Evolutionary conservation across 2,113 vertebrate genomes (phyloP), one percentile per base, ranked within the genome.

Genomic region (Cyprinodon tularosa): DNA sequence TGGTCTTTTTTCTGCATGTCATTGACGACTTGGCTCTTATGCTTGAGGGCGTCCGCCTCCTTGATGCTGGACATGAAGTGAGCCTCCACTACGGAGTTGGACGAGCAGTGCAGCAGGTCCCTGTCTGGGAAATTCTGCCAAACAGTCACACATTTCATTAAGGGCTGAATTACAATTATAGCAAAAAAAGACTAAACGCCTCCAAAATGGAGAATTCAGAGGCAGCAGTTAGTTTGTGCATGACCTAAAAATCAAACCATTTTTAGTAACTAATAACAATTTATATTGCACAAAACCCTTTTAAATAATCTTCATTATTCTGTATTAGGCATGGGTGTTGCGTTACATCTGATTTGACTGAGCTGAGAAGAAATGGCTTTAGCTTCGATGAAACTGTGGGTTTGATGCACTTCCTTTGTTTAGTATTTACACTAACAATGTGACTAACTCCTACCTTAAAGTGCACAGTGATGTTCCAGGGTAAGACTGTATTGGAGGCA

Each of bases 1-100:
- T 99, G 98, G 94, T 99, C 98, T 91, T 99, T 99, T 84, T 98
- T 99, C 94, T 99, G 98, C 98, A 99, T 99, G 92, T 99, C 98
- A 83, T 99, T 99, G 86, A 99, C 96, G 44, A 99, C 95, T 93
- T 99, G 97, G 87, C 98, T 96, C 95, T 99, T 99, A 93, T 99
- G 98, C 89, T 99, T 99, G 72, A 99, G 95, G 69, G 97, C 96
- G 86, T 99, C 98, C n/a, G 98, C 97, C 94, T 99, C 98, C 92
- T 99, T 99, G 92, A 99, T 96, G 91, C 96, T 94, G 78, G 97
- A 97, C 98, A 99, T 99, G 91, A 99, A 99, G 93, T 99, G 98
- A 71, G 97, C 97, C 93, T 99, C 98, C 71, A 99, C 93, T 84
- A 96, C 95, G 62, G 97, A 96, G 89, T 96, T 97, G 68, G 96